These are phyloP conservation scores for Phalloptychus januarius DNA, from an alignment of 2,797 vertebrate genomes.

Conservation along the genomic window DNA sequence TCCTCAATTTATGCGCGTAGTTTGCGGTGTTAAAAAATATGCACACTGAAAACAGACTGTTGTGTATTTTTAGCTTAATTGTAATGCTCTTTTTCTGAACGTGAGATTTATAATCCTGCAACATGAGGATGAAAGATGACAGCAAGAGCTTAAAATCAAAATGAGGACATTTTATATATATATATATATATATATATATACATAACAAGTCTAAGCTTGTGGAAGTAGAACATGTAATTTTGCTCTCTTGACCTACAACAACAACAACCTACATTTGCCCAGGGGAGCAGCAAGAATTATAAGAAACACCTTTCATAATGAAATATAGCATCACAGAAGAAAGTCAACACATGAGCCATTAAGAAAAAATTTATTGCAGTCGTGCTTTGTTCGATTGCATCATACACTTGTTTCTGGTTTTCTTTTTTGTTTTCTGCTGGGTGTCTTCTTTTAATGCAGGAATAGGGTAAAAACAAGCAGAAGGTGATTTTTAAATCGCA, in stretches of 20 bases:
- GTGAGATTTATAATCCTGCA: background rate
- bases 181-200: background rate
- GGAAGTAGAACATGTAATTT: background rate
- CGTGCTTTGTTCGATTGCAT: conserved; percentile 44
- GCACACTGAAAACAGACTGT: background rate
- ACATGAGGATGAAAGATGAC: background rate
- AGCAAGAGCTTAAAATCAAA: conserved; percentile 1
- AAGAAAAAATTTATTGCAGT: conserved; percentile 30
- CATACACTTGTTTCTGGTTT: conserved; percentile 58
- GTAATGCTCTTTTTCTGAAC: background rate
- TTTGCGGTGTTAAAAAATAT: background rate
- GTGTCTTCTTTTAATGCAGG: conserved; percentile 52
- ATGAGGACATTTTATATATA: background rate
- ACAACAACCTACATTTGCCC: conserved; percentile 2
- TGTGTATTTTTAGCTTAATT: background rate
- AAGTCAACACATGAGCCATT: conserved; percentile 31
- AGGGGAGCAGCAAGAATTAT: background rate
- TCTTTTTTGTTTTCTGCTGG: background rate
- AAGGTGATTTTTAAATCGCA: conserved; percentile 47
- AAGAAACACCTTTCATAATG: background rate
- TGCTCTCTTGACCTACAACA: conserved; percentile 4
- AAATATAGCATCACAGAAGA: background rate
- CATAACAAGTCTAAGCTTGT: background rate
- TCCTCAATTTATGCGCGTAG: background rate
- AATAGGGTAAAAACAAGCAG: conserved; percentile 47